A percentile compares a stretch with the other conserved stretches of the same genome.
These are phyloP conservation scores for Cladopsammia gracilis DNA, from an alignment of 64 coral and sea anemone genomes.

Conservation along the genomic window DNA sequence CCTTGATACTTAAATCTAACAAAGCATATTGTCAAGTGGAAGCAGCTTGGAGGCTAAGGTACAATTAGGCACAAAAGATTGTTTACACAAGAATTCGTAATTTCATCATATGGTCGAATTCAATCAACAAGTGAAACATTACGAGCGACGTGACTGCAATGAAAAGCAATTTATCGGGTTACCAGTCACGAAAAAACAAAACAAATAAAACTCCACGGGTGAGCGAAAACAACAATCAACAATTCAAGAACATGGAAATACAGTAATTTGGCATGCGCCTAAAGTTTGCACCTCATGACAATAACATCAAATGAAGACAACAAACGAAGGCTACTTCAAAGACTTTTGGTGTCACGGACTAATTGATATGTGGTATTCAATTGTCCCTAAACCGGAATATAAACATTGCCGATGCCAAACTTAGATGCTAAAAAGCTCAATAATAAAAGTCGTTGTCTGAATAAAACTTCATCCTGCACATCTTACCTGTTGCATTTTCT, in stretches of 20 bases:
- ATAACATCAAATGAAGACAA: background rate
- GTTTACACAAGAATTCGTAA: background rate
- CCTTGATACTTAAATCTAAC: background rate
- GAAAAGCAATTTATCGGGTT: background rate
- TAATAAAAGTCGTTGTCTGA: background rate
- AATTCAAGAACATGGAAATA: background rate
- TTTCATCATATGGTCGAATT: background rate
- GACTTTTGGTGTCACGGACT: background rate
- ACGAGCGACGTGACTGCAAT: background rate
- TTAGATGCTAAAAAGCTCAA: background rate
- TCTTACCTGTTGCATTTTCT: slow-evolving; percentile 99
- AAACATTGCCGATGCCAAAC: background rate
- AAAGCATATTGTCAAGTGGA: background rate
- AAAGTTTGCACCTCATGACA: slow-evolving; percentile 4
- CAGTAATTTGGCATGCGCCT: background rate
- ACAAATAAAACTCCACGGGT: background rate
- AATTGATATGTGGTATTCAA: slow-evolving; percentile 4
- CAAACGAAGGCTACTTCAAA: background rate
- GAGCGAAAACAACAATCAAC: background rate
- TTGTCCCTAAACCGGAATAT: background rate
- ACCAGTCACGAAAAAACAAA: background rate
- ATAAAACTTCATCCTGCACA: background rate
- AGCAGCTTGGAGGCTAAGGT: background rate
- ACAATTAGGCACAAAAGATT: slow-evolving; percentile 12
- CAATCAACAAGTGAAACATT: background rate